Evolutionary conservation across 2,797 vertebrate species (phyloP), one percentile per base, ranked within the genome.

Genomic region (Enteromius viviparus): DNA sequence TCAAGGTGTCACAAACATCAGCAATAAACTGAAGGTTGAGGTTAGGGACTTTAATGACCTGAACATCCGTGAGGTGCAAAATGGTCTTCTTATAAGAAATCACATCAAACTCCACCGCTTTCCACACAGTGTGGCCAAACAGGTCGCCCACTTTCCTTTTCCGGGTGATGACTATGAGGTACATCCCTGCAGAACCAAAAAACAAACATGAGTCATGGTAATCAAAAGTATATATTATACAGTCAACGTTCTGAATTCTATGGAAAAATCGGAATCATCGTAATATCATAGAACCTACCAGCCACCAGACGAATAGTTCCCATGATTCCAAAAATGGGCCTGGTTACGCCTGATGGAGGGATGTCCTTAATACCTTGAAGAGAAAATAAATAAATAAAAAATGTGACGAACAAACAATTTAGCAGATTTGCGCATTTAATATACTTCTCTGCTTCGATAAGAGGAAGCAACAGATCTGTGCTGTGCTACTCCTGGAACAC

Each of bases 31-130:
- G 32, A 66, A 66, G 42, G 47, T 53, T 78, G 84, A 51, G 23
- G 34, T 70, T 55, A 70, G 72, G 80, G 72, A 58, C 69, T 51
- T 82, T 47, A 10, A 84, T 89, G 23, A 95, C 98, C 98, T 99
- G 98, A 90, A 93, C 95, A 94, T 99, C 98, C 86, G 97, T 98
- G 87, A 99, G 96, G 90, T 99, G 98, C 81, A 99, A 91, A 91
- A 98, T 94, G 0, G 97, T 99, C 94, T 97, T 99, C 91, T 98
- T 98, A 82, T 99, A 99, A 64, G 97, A 98, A 87, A 99, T 96
- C 53, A 98, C 90, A 49, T 99, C 97, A 90, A 99, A 99, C 85
- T 99, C 98, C 78, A 96, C 94, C 1, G 96, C 97, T 93, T 98
- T 99, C 98, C 98, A 99, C 88, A 99, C 95, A 0, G 94, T 93